A percentile compares a stretch with the other conserved stretches of the same genome.
Conservation (phyloP, 2,113 vertebrate species). For the Zosterops lateralis region DNA sequence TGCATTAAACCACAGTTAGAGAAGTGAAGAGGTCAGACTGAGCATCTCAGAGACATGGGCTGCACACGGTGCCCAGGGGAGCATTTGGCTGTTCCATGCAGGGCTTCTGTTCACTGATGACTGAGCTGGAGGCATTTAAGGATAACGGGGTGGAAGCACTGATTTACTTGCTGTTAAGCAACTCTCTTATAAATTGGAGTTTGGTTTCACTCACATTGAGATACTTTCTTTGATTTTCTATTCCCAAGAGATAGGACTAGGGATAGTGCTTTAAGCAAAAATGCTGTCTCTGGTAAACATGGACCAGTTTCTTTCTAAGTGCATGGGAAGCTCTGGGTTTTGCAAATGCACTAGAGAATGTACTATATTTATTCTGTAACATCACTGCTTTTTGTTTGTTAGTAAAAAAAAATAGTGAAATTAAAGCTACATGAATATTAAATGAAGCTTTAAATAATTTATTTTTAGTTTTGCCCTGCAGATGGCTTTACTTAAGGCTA, state of each 20-base stretch:
- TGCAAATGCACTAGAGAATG: background rate
- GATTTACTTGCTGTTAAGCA: background rate
- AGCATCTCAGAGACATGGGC: background rate
- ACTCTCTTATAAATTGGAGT: background rate
- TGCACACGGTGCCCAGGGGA: background rate
- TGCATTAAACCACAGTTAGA: background rate
- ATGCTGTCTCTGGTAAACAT: background rate
- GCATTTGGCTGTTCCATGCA: background rate
- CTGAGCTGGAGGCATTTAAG: background rate
- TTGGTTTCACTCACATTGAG: background rate
- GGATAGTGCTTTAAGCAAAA: background rate
- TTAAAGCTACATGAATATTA: slow-evolving; percentile 21
- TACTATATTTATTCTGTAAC: background rate
- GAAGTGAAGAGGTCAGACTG: background rate
- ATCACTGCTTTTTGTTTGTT: slow-evolving; percentile 17
- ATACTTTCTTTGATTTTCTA: background rate
- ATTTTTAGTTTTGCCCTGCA: background rate
- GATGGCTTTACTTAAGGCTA: background rate
- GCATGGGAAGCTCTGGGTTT: background rate
- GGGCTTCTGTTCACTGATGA: background rate
- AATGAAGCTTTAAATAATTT: slow-evolving; percentile 22
- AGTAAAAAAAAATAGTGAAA: background rate
- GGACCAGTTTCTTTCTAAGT: background rate
- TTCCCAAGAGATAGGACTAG: background rate
- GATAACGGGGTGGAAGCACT: background rate